Evolutionary conservation across 2,888 invertebrate genomes (phyloP), one percentile per base, ranked within the genome.

Genomic region (Ecliptopera silaceata): DNA sequence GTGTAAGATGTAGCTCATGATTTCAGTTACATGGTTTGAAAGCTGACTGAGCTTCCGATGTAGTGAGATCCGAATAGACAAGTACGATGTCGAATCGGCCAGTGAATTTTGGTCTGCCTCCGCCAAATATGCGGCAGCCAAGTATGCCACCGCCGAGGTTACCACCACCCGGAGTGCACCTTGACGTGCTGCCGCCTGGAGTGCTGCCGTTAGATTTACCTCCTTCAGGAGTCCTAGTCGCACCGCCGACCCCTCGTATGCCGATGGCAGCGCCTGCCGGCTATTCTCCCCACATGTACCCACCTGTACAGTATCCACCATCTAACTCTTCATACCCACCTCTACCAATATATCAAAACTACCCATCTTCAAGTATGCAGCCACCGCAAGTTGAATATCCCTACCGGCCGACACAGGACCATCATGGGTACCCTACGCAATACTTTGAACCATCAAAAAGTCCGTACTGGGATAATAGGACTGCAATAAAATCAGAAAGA

Each of bases 31-130:
- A 8, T 26, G 26, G 10, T 26, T 6, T n/a, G 6, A 26, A 26
- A 26, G 2, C 8, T 8, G 6, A 1, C 10, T 26, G 26, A 8
- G 8, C 1, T 8, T 6, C 8, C 26, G 22, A 22, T 22, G 6
- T 22, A 22, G 1, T 22, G 10, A 26, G 26, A 26, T 41, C 41
- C 20, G 17, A 44, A 29, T 26, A 50, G 20, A 43, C 10, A 41
- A 55, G 36, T 26, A 18, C n/a, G 34, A 86, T 88, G 88, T 86
- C 88, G 5, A 65, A 77, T 61, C 86, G 85, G 3, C 81, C 86
- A 11, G 59, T 78, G 32, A 74, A 82, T 57, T 90, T 82, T 56
- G 80, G 75, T 56, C 68, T 86, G 12, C 86, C 86, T 46, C 87
- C 87, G 17, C 86, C 87, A 41, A 71, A 69, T 34, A 64, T 83